Evolutionary conservation across 2,797 vertebrate genomes (phyloP), one percentile per base, ranked within the genome.

Genomic region (Lithobates pipiens): DNA sequence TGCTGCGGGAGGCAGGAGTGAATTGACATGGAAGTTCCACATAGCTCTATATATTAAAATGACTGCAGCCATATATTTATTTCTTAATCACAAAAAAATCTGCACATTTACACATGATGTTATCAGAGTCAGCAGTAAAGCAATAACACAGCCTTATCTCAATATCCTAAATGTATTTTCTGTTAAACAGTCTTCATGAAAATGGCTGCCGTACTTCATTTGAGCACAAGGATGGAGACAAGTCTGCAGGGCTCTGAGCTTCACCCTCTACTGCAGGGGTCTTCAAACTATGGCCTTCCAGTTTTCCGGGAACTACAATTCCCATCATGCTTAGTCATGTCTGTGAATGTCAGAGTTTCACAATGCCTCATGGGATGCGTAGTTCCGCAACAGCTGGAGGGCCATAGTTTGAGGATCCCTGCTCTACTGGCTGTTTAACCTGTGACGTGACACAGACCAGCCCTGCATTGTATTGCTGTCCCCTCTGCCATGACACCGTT

Each of bases 401-500:
- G n/a, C n/a, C n/a, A n/a, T n/a, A n/a, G n/a, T n/a, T n/a, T n/a
- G n/a, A n/a, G n/a, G n/a, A n/a, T n/a, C n/a, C n/a, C n/a, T n/a
- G n/a, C 57, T 57, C 61, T 57, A 57, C 18, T 57, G 36, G 16
- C 63, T 44, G 61, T 67, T 78, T 67, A 68, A 78, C 65, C 63
- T 1, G 32, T 3, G 1, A 27, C 18, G 29, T 1, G 36, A 21
- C 2, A 16, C 57, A 42, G 34, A 42, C 25, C 29, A 25, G 61
- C n/a, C 68, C 6, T n/a, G 32, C 4, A 54, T n/a, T 10, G 50
- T 72, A 81, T 81, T 72, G 68, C 79, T 72, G 54, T 61, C 27
- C 68, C 69, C 69, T 69, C 23, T 39, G 42, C 72, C 69, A 36
- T 8, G 1, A 67, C 25, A 7, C 7, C 9, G 18, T 54, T 63